A percentile compares a stretch with the other conserved stretches of the same genome.
Evolutionary conservation across 1,140 invertebrate genomes (phyloP).

Genomic region (Probaryconus sp.): DNA sequence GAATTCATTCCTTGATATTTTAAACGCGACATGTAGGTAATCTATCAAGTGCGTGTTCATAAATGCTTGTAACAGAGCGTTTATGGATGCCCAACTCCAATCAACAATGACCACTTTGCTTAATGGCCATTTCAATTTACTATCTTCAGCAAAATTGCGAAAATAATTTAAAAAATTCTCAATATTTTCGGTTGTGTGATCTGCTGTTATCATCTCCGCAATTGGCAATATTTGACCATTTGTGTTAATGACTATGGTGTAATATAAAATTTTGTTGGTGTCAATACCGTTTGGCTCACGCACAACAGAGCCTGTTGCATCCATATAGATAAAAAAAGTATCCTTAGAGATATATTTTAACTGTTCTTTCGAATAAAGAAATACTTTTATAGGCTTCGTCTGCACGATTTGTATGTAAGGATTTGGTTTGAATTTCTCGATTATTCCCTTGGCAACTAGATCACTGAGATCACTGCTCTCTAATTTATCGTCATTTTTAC

Average conservation of each 20-base stretch:
- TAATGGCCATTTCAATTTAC: background rate
- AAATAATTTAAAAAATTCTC: slow-evolving; percentile 15
- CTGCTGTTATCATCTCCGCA: slow-evolving; percentile 24
- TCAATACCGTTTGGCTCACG: background rate
- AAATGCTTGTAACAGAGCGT: slow-evolving; percentile 1
- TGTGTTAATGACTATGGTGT: background rate
- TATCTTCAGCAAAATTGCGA: background rate
- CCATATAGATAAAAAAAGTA: slow-evolving; percentile 5
- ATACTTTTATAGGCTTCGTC: slow-evolving; percentile 15
- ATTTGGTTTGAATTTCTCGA: background rate
- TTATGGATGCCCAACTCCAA: slow-evolving; percentile 31
- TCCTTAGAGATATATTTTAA: background rate
- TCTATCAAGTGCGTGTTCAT: slow-evolving; percentile 7
- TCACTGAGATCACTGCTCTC: slow-evolving; percentile 18
- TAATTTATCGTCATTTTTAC: slow-evolving; percentile 7
- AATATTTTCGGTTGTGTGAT: slow-evolving; percentile 20
- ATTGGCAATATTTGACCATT: slow-evolving; percentile 18
- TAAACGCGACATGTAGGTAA: background rate
- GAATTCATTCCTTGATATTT: slow-evolving; percentile 4
- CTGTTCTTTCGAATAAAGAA: slow-evolving; percentile 7
- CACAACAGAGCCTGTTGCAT: slow-evolving; percentile 25
- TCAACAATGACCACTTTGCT: slow-evolving; percentile 13
- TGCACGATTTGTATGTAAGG: background rate
- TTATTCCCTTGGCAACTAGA: slow-evolving; percentile 1
- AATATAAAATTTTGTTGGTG: slow-evolving; percentile 13